A percentile compares a stretch with the other conserved stretches of the same genome.
Conservation (phyloP, 1,140 invertebrate species). For the Calephelis nemesis region DNA sequence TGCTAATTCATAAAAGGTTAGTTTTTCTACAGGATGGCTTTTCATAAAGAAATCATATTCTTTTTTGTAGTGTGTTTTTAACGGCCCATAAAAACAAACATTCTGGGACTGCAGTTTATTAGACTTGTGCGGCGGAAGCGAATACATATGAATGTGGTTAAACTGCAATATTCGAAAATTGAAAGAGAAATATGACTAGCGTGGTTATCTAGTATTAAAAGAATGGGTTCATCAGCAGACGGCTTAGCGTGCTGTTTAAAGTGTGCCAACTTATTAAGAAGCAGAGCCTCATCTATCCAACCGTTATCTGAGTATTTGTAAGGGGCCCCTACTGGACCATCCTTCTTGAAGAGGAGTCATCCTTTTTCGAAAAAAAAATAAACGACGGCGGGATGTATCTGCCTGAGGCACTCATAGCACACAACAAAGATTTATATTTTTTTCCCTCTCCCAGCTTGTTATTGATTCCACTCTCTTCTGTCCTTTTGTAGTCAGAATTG, state of each 20-base stretch:
- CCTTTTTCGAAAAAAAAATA: no score
- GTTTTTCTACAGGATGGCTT: no score
- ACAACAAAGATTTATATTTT: background rate
- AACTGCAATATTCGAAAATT: no score
- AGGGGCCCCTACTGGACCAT: background rate
- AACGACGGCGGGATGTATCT: conserved; percentile 24
- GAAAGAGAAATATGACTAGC: conserved; percentile 37
- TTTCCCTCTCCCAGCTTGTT: background rate
- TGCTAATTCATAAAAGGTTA: no score
- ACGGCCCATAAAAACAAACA: no score
- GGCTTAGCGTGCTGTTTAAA: conserved; percentile 52
- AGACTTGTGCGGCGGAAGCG: no score
- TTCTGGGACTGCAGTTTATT: no score
- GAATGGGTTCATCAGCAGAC: conserved; percentile 38
- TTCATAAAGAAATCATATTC: no score
- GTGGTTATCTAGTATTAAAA: conserved; percentile 59
- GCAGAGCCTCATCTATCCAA: conserved; percentile 50
- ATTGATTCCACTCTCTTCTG: conserved; percentile 34
- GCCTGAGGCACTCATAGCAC: no score
- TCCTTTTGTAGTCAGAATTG: conserved; percentile 32
- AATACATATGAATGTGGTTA: no score
- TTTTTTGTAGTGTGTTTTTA: no score
- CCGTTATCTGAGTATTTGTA: conserved; percentile 44
- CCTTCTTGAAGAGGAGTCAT: no score
- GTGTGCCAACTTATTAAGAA: conserved; percentile 59